Evolutionary conservation across 2,113 vertebrate species (phyloP), one percentile per base, ranked within the genome.

Genomic region (Holacanthus passer): DNA sequence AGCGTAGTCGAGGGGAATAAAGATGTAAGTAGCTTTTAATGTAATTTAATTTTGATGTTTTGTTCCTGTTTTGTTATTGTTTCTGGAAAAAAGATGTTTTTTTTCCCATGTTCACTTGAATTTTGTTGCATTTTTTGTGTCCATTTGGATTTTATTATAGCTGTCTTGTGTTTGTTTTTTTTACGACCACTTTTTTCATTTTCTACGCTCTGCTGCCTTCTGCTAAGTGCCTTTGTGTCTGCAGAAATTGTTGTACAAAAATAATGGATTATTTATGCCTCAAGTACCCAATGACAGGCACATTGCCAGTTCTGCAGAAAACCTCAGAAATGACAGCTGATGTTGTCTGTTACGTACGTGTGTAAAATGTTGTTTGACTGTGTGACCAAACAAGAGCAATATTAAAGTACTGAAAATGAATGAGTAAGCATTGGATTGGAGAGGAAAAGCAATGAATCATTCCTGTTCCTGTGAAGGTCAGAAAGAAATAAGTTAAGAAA

Each of bases 1-100:
- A 95, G 92, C 79, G 94, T 69, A 67, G 95, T 95, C 59, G 97
- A 99, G 31, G 96, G 97, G 82, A 97, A 96, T 87, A 99, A 96
- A 96, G 98, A 99, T 75, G 98, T 99, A 87, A 97, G 98, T 97
- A 72, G 72, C 1, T 39, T 88, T 73, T 4, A 10, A 1, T 59
- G 0, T 43, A 3, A 35, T n/a, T 64, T 39, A 14, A 5, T 7
- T 55, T 27, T 73, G 3, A 50, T 37, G 65, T 4, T 91, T 50
- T 13, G 0, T 64, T 77, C 13, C 7, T 20, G 20, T 2, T 53
- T 55, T 35, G 1, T 63, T 45, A 0, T 2, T 32, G 58, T 53
- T 20, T 29, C 20, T 24, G 19, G 17, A 37, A 1, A 32, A 13
- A 41, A 39, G n/a, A 4, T 1, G 8, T 1, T 55, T 24, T 20